These are phyloP conservation scores for Hydrocynus forskahlii DNA, from an alignment of 2,797 vertebrate genomes.

Conservation along the genomic window DNA sequence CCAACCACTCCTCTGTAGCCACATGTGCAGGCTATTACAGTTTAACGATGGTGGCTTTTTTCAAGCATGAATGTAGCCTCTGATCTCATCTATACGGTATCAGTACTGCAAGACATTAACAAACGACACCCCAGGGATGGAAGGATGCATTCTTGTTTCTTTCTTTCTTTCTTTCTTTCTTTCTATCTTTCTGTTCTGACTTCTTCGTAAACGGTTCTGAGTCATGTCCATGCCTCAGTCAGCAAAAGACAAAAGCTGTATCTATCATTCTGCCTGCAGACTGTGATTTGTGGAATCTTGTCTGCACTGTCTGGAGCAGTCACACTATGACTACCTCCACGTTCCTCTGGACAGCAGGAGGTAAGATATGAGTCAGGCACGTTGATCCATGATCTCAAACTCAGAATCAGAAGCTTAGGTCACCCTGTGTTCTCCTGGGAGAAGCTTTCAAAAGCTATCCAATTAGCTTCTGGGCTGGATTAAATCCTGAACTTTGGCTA, in stretches of 20 bases:
- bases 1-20: slow-evolving; percentile 51
- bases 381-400: slow-evolving; percentile 1
- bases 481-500: neutral
- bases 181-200: neutral
- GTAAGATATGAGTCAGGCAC: neutral
- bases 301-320: slow-evolving; percentile 27
- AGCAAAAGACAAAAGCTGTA: neutral
- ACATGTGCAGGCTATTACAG: slow-evolving; percentile 63
- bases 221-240: slow-evolving; percentile 11
- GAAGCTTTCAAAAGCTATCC: slow-evolving; percentile 5
- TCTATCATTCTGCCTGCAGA: neutral
- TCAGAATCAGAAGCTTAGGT: slow-evolving; percentile 12
- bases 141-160: neutral
- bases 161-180: neutral
- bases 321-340: slow-evolving; percentile 1
- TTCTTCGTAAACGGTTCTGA: neutral
- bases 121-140: slow-evolving; percentile 18
- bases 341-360: slow-evolving; percentile 9
- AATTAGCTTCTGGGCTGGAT: neutral
- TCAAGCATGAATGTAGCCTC: slow-evolving; percentile 29
- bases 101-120: slow-evolving; percentile 40
- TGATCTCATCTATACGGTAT: slow-evolving; percentile 56
- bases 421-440: slow-evolving; percentile 13
- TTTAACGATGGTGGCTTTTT: slow-evolving; percentile 54
- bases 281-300: slow-evolving; percentile 23